Conservation (phyloP, 2,113 vertebrate species). For the Saguinus midas region DNA sequence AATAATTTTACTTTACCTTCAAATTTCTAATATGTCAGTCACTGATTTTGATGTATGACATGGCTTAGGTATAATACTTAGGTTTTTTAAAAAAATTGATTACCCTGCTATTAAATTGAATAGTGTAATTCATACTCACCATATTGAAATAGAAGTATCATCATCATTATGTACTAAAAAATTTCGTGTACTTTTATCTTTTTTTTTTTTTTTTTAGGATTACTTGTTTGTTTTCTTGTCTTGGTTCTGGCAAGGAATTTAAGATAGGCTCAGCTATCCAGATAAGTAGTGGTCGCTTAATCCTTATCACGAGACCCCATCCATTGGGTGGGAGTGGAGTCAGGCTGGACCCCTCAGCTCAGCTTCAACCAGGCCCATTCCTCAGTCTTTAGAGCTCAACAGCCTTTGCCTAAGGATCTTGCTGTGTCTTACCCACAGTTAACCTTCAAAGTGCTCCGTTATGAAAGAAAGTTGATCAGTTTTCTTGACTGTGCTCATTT, state of each 20-base stretch:
- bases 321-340: background rate
- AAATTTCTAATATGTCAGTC: background rate
- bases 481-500: background rate
- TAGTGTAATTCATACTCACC: background rate
- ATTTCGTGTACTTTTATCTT: background rate
- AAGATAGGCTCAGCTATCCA: background rate
- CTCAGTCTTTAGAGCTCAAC: background rate
- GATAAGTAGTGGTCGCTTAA: background rate
- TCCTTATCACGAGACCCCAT: background rate
- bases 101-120: background rate
- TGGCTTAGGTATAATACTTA: background rate
- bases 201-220: background rate
- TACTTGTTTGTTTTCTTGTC: background rate
- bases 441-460: background rate
- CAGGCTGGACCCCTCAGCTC: too few species aligned
- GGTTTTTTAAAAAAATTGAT: background rate
- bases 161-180: background rate
- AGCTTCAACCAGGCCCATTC: background rate
- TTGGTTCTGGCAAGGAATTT: background rate
- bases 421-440: background rate
- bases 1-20: background rate
- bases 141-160: background rate
- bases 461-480: background rate
- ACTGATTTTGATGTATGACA: background rate
- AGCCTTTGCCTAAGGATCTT: background rate